Conservation (phyloP, 2,113 vertebrate genomes). For the Takifugu bimaculatus region DNA sequence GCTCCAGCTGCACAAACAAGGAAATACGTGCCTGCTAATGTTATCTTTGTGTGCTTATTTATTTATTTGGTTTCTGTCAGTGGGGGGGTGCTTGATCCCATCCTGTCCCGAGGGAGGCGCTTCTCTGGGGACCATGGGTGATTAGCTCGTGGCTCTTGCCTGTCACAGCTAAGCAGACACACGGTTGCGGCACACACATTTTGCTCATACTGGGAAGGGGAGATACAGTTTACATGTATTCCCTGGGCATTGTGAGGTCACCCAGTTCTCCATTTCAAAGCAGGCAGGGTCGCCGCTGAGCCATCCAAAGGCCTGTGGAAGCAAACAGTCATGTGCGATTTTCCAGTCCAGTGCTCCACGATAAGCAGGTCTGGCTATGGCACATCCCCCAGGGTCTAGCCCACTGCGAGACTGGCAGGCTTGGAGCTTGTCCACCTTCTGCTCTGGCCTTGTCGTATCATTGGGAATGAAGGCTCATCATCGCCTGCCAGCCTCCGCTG, state of each 20-base stretch:
- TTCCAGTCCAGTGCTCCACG: conserved; percentile 67
- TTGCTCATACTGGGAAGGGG: conserved; percentile 27
- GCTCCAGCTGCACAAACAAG: conserved; percentile 42
- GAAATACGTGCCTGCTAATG: conserved; percentile 36
- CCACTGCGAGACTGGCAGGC: conserved; percentile 48
- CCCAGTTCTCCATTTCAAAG: conserved; percentile 71
- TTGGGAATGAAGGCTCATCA: conserved; percentile 62
- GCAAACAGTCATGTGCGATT: conserved; percentile 73
- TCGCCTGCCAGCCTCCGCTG: conserved; percentile 49
- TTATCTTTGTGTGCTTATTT: conserved; percentile 24
- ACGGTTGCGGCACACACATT: conserved; percentile 10
- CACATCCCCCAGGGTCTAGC: conserved; percentile 45
- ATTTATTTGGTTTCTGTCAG: conserved; percentile 46
- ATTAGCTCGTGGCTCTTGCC: conserved; percentile 56
- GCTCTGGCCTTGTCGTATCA: conserved; percentile 59
- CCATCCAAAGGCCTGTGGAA: conserved; percentile 63
- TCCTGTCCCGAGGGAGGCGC: conserved; percentile 45
- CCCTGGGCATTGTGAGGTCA: conserved; percentile 68
- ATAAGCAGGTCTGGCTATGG: conserved; percentile 61
- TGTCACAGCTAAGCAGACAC: conserved; percentile 43
- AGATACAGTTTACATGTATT: conserved; percentile 59
- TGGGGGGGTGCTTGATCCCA: conserved; percentile 40
- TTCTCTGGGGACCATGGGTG: conserved; percentile 44
- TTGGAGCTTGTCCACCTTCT: conserved; percentile 68
- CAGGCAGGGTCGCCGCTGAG: conserved; percentile 58